phyloP scores from a whole-genome alignment of 2,797 vertebrate species.

The Morus bassanus region DNA sequence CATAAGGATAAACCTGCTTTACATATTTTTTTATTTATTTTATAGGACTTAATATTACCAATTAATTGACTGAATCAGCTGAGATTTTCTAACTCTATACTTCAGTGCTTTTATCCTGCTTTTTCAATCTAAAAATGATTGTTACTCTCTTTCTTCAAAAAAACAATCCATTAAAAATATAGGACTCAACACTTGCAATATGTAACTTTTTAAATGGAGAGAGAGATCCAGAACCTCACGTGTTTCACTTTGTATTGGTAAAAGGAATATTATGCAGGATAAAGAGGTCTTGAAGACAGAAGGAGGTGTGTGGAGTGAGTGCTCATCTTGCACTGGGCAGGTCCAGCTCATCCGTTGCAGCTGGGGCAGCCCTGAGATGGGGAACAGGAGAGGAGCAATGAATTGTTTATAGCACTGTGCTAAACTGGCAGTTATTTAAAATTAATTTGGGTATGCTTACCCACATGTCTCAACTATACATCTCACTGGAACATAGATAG shows the following conservation, averaged over 20 bases:
- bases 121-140: background rate
- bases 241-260: background rate
- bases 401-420: background rate
- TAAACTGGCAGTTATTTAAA: background rate
- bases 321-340: fast-evolving
- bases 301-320: background rate
- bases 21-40: background rate
- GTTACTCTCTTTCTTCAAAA: background rate
- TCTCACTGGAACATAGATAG: background rate
- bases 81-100: background rate
- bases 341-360: background rate
- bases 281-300: background rate
- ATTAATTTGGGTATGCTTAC: background rate
- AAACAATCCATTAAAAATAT: background rate
- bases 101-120: background rate
- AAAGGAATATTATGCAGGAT: background rate
- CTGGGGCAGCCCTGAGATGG: background rate
- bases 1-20: background rate
- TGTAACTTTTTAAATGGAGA: background rate
- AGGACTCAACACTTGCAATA: background rate
- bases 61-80: background rate
- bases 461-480: background rate
- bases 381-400: background rate
- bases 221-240: background rate
- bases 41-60: background rate